These are phyloP conservation scores for Lindbergichthys nudifrons DNA, from an alignment of 2,797 vertebrate genomes.

Conservation along the genomic window DNA sequence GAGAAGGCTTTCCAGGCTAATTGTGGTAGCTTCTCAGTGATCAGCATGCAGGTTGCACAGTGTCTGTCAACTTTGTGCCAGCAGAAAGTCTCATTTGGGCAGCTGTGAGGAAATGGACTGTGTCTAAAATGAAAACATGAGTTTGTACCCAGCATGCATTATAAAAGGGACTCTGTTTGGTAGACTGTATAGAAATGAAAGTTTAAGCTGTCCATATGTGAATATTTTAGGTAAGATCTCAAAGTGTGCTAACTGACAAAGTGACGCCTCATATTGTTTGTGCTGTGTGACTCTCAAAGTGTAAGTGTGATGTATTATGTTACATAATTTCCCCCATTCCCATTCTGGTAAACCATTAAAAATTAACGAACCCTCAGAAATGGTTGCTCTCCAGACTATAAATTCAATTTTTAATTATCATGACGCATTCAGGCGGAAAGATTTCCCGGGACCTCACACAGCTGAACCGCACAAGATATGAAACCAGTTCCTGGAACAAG, in stretches of 20 bases:
- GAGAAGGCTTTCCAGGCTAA: slow-evolving; percentile 60
- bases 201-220: not conserved
- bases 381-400: slow-evolving; percentile 60
- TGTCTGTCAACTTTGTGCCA: slow-evolving; percentile 43
- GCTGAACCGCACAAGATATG: slow-evolving; percentile 40
- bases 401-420: slow-evolving; percentile 75
- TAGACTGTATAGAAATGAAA: not conserved
- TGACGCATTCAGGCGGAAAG: slow-evolving; percentile 59
- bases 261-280: slow-evolving; percentile 34
- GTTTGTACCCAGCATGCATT: slow-evolving; percentile 21
- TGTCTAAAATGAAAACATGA: slow-evolving; percentile 51
- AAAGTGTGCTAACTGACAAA: slow-evolving; percentile 16
- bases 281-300: slow-evolving; percentile 28
- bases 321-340: slow-evolving; percentile 56
- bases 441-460: slow-evolving; percentile 23
- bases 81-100: slow-evolving; percentile 60
- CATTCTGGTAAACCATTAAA: slow-evolving; percentile 66
- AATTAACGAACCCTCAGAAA: slow-evolving; percentile 61
- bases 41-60: slow-evolving; percentile 37
- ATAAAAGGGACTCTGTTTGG: slow-evolving; percentile 9
- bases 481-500: slow-evolving; percentile 36
- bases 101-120: slow-evolving; percentile 63
- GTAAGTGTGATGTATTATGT: slow-evolving; percentile 44
- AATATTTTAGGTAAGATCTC: not conserved
- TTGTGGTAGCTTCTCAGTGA: slow-evolving; percentile 62